Percentiles rank a stretch among this genome's conserved stretches.
These are phyloP conservation scores for Danio aesculapii DNA, from an alignment of 2,797 vertebrate genomes.

Conservation along the genomic window DNA sequence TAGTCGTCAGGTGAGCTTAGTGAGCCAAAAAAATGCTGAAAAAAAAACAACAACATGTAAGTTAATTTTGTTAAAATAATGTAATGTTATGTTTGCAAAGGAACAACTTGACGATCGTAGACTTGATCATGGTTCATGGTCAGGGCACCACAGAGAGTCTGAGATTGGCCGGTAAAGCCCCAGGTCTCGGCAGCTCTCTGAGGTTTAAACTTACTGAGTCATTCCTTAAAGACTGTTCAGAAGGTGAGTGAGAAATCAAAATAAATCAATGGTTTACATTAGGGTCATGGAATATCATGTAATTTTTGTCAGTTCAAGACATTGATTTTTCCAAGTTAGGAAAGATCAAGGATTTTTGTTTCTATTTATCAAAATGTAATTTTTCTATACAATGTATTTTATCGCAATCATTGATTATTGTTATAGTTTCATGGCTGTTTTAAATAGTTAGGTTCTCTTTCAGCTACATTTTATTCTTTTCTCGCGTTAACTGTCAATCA, in stretches of 20 bases:
- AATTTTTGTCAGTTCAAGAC: no score
- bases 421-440: no score
- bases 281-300: no score
- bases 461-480: no score
- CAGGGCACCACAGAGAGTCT: slow-evolving; percentile 92
- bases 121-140: slow-evolving; percentile 90
- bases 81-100: slow-evolving; percentile 69
- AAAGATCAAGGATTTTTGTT: no score
- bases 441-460: no score
- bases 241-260: slow-evolving; percentile 82
- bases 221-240: slow-evolving; percentile 93
- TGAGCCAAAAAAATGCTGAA: not conserved
- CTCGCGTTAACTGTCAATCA: no score
- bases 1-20: slow-evolving; percentile 87
- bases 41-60: not conserved
- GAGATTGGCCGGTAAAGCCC: slow-evolving; percentile 90
- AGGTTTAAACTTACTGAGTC: slow-evolving; percentile 98
- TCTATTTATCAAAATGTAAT: no score
- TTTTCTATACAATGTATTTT: no score
- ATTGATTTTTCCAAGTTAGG: no score
- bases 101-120: slow-evolving; percentile 97
- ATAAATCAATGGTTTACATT: no score
- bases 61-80: slow-evolving; percentile 6
- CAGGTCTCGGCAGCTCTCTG: slow-evolving; percentile 90
- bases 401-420: no score